Base-by-base conservation (phyloP, 1,140 invertebrate species). In the Sycobia sp. region DNA sequence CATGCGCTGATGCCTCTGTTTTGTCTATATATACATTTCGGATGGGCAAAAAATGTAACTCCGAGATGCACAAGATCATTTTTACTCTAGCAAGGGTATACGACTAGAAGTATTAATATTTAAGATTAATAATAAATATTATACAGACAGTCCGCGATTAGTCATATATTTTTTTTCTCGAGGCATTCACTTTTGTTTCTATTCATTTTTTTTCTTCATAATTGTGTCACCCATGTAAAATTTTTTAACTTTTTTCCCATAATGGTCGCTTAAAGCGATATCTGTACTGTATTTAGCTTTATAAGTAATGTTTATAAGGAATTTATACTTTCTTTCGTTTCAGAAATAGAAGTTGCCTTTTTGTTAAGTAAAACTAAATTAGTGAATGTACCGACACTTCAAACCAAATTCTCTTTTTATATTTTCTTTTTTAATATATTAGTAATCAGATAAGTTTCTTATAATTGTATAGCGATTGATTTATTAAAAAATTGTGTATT, bases 81-180 rank as follows among this genome's bases (percentile, higher is more conserved):
- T 76, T 77, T 80, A 80, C 78, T 81, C 78, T 80, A 76, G 68
- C 70, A 73, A 75, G 77, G 76, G 79, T 81, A 81, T 80, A 81
- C 78, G 79, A 81, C 77, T 81, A 81, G 78, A 80, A 81, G 79
- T 81, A 81, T 81, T 81, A 80, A 78, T 78, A 79, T 77, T 75
- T 79, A 79, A 77, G 73, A 73, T 77, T 78, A 75, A 79, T 75
- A 70, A 77, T 73, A 63, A 65, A 72, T 69, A 73, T 55, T 53
- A 67, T 74, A 63, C 75, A 75, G 71, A 77, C 73, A 73, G 71
- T 76, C 71, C 70, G 69, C 70, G 76, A 74, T 76, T 77, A 77
- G 79, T 74, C 76, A 77, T 71, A 70, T 65, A 64, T 64, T 62
- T 66, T 68, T 67, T 50, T 73, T 71, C 69, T 75, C 67, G 60